Evolutionary conservation across 2,797 vertebrate species (phyloP).

Genomic region (Ctenochaetus hawaiiensis): DNA sequence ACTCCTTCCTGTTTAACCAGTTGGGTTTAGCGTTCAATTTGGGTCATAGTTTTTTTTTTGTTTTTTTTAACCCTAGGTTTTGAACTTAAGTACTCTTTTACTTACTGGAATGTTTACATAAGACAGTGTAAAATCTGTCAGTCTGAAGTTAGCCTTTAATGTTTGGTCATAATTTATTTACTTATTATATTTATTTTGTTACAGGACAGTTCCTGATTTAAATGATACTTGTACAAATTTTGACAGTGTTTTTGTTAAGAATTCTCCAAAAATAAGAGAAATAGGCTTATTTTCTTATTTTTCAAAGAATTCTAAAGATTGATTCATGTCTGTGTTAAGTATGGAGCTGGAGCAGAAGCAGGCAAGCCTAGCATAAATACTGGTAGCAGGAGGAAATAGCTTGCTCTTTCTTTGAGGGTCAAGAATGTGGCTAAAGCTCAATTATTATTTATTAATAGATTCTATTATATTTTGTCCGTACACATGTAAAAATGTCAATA

Average conservation of each 20-base stretch:
- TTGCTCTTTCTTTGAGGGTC: background rate
- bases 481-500: too few species aligned
- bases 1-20: background rate
- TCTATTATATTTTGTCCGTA: too few species aligned
- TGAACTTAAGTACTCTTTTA: background rate
- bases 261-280: background rate
- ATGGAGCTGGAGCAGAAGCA: too few species aligned
- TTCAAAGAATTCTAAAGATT: background rate
- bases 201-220: background rate
- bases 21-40: background rate
- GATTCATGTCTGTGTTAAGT: background rate
- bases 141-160: background rate
- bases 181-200: background rate
- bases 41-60: too few species aligned
- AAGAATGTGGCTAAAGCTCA: background rate
- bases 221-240: background rate
- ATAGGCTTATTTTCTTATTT: too few species aligned
- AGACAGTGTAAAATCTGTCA: too few species aligned
- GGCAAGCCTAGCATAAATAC: background rate
- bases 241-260: background rate
- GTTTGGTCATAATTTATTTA: background rate
- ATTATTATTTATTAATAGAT: too few species aligned
- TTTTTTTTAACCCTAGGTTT: background rate
- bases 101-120: background rate
- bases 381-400: background rate